A percentile compares a stretch with the other conserved stretches of the same genome.
These are phyloP conservation scores for Polyommatus icarus DNA, from an alignment of 2,888 invertebrate species.

Conservation along the genomic window DNA sequence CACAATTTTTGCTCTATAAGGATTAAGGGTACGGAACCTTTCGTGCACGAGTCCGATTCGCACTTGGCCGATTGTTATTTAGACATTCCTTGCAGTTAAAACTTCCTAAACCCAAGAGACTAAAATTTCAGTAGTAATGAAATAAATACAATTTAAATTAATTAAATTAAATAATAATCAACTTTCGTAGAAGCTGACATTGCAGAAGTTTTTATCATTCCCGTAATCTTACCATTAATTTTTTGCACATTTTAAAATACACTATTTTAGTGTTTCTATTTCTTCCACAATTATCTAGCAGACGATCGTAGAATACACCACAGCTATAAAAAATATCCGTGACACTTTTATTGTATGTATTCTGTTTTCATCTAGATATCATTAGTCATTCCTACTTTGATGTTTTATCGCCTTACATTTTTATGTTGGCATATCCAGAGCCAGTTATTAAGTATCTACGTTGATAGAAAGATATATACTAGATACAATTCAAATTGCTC, in stretches of 20 bases:
- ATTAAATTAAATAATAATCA: too few species aligned
- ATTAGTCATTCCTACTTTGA: slow-evolving; percentile 72
- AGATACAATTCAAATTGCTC: slow-evolving; percentile 41
- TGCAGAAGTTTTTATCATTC: background rate
- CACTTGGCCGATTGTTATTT: too few species aligned
- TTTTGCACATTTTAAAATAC: background rate
- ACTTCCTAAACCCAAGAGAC: too few species aligned
- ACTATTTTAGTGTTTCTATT: slow-evolving; percentile 24
- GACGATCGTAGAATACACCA: slow-evolving; percentile 43
- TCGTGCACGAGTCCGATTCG: too few species aligned
- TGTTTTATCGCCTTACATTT: slow-evolving; percentile 70
- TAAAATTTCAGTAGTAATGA: too few species aligned
- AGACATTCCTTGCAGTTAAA: too few species aligned
- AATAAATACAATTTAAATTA: too few species aligned
- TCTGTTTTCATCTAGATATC: slow-evolving; percentile 72
- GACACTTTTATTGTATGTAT: slow-evolving; percentile 73
- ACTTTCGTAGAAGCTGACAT: too few species aligned
- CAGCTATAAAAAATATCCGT: slow-evolving; percentile 60
- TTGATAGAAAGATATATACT: slow-evolving; percentile 55
- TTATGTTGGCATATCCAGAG: slow-evolving; percentile 61
- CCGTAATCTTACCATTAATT: background rate
- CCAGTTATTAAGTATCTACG: slow-evolving; percentile 56
- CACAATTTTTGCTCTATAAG: too few species aligned
- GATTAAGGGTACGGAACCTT: too few species aligned
- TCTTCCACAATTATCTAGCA: slow-evolving; percentile 38